Base-by-base conservation (phyloP, 2,113 vertebrate species). In the Cathartes aura region DNA sequence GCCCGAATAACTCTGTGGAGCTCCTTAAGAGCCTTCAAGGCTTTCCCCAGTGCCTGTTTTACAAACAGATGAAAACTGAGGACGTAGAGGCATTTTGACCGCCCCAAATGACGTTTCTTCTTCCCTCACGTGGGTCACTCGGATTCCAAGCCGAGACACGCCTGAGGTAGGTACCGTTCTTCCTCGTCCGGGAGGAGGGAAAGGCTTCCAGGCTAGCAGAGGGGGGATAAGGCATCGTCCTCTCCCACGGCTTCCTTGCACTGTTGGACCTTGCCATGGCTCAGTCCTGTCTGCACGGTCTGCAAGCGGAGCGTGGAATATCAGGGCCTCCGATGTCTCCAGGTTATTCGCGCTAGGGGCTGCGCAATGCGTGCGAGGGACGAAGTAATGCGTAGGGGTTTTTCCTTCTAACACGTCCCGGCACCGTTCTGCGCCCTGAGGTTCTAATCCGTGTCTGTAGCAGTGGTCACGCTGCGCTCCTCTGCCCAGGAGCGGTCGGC, bases 321-420 rank as follows among this genome's bases (percentile, higher is more conserved):
- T 7, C 26, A 5, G n/a, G 19, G 26, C 22, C 42, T 20, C 38
- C 0, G 0, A 17, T 13, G 19, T 20, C 63, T 42, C 47, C 29
- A 9, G 55, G 21, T 40, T n/a, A 3, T 59, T 60, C 2, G 0
- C 40, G 45, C 32, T 8, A 7, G 40, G 27, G 18, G 15, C 72
- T 60, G 52, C 19, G 34, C 24, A 10, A 9, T 26, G 6, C 12
- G 0, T 0, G n/a, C 24, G 18, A 62, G 88, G 40, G 45, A 36
- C 6, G 1, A 56, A 70, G 6, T 1, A 5, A 45, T 9, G 11
- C 21, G 8, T 12, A 4, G 9, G 12, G 12, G 3, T 16, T 81
- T 68, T 84, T 43, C 9, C 12, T 70, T 45, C 70, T 24, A 22
- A 8, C 34, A 1, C 10, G 3, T 7, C 24, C 12, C 8, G 3